Conservation (phyloP, 1,140 invertebrate genomes). For the Temnothorax longispinosus region DNA sequence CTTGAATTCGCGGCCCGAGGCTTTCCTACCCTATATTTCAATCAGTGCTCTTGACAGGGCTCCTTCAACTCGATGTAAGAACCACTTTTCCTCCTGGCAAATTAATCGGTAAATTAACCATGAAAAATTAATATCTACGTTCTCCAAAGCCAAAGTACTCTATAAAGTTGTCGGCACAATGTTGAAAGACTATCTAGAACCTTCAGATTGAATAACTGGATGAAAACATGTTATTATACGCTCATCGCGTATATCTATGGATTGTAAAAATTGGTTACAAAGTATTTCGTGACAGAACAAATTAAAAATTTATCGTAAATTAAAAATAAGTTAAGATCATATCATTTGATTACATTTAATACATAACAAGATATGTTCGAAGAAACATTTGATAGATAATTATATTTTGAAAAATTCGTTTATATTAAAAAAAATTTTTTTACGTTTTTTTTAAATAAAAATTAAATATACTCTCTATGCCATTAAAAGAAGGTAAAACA, state of each 20-base stretch:
- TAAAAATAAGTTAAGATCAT: background rate
- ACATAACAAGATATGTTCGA: background rate
- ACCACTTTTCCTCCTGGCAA: constrained; percentile 75
- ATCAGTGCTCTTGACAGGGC: constrained; percentile 82
- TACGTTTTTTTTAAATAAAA: background rate
- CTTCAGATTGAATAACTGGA: constrained; percentile 7
- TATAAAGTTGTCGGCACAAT: constrained; percentile 22
- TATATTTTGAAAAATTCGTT: background rate
- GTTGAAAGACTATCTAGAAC: constrained; percentile 19
- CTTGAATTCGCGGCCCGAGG: constrained; percentile 77
- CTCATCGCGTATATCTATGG: background rate
- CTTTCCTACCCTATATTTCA: constrained; percentile 84
- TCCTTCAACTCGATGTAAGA: constrained; percentile 69
- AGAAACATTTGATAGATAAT: background rate
- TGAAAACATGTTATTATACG: background rate
- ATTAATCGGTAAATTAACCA: constrained; percentile 83
- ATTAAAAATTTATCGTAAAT: background rate
- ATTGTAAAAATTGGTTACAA: background rate
- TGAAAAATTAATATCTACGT: constrained; percentile 79
- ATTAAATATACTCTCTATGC: background rate
- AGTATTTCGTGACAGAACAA: background rate
- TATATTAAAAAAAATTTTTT: background rate
- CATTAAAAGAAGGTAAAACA: background rate
- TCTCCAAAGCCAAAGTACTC: constrained; percentile 43
- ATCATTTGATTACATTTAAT: background rate